These are phyloP conservation scores for Bostrychus sinensis DNA, from an alignment of 2,113 vertebrate genomes.

Conservation along the genomic window DNA sequence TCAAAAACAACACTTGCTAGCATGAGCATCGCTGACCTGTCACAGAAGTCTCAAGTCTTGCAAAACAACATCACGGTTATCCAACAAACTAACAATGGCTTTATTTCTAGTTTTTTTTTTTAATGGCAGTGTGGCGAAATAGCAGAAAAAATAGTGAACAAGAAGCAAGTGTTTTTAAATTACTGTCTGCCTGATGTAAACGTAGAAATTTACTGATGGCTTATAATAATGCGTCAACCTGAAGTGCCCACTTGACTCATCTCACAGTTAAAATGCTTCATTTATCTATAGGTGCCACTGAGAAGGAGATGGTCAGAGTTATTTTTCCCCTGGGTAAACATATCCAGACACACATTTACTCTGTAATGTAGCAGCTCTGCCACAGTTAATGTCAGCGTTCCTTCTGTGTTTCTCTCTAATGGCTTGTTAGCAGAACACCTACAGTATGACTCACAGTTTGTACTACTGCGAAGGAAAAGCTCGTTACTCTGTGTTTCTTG, in stretches of 20 bases:
- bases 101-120: too few species aligned
- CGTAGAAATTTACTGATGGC: too few species aligned
- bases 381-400: not conserved
- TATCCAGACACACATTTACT: not conserved
- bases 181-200: too few species aligned
- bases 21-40: too few species aligned
- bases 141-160: too few species aligned
- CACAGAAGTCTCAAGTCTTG: too few species aligned
- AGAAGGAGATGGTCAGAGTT: not conserved
- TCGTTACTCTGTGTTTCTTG: not conserved
- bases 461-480: not conserved
- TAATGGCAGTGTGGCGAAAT: too few species aligned
- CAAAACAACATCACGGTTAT: too few species aligned
- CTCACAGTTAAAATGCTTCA: not conserved
- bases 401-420: not conserved
- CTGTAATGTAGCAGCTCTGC: not conserved
- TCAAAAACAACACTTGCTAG: too few species aligned
- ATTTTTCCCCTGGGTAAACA: not conserved
- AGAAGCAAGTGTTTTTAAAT: too few species aligned
- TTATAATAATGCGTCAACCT: too few species aligned
- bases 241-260: constrained; percentile 5
- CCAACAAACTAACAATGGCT: too few species aligned
- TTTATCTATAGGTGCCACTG: constrained; percentile 11
- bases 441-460: not conserved
- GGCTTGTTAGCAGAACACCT: not conserved